phyloP scores from a whole-genome alignment of 2,113 vertebrate species.

The Ploceus nigricollis region DNA sequence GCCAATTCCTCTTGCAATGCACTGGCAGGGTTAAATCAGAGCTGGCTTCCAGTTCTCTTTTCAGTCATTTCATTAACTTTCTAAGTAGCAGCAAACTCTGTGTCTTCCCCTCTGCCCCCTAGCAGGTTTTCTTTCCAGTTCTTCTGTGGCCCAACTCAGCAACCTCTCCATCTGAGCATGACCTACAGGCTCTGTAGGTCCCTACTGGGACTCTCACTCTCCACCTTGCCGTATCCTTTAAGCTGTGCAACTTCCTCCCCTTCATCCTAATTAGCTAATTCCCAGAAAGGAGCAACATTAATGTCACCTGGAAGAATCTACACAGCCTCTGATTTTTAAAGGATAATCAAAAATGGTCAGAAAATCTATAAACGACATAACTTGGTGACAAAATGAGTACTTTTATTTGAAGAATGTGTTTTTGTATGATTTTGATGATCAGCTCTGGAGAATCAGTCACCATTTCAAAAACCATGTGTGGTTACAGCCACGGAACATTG shows the following conservation, averaged over 20 bases:
- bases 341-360: background rate
- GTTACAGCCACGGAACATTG: background rate
- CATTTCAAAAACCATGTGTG: fast-evolving
- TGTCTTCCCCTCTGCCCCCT: background rate
- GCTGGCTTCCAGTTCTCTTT: background rate
- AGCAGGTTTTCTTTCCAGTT: background rate
- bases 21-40: background rate
- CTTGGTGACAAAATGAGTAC: background rate
- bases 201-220: background rate
- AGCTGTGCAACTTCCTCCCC: background rate
- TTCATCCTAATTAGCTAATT: background rate
- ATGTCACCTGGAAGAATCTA: background rate
- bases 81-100: background rate
- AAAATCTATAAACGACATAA: background rate
- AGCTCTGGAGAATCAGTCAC: background rate
- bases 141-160: background rate
- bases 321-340: background rate
- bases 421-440: background rate
- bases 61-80: background rate
- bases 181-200: background rate
- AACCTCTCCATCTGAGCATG: background rate
- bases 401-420: background rate
- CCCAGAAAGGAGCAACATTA: background rate
- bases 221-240: background rate
- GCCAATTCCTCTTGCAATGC: background rate